A percentile compares a stretch with the other conserved stretches of the same genome.
Conservation (phyloP, 2,113 vertebrate species). For the Pteropus alecto region DNA sequence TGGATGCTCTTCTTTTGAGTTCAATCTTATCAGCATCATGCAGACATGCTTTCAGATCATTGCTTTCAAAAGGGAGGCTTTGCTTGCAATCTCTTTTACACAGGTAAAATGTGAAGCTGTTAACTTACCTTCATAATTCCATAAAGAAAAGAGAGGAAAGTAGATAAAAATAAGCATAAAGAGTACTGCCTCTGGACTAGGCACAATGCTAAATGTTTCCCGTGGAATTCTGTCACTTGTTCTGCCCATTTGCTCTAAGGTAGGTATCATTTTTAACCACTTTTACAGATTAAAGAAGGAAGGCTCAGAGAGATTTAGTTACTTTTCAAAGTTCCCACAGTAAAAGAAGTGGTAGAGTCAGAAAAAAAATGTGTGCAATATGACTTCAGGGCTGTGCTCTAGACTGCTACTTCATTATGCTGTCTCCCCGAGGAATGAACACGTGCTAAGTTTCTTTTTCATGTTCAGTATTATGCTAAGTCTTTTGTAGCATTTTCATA, state of each 20-base stretch:
- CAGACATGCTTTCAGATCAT: conserved; percentile 33
- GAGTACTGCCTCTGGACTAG: background rate
- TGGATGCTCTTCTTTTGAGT: conserved; percentile 69
- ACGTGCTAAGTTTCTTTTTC: background rate
- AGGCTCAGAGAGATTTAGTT: background rate
- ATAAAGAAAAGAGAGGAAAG: background rate
- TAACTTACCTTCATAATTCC: background rate
- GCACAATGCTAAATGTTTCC: background rate
- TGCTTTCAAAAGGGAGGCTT: background rate
- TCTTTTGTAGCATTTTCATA: background rate
- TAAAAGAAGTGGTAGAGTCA: background rate
- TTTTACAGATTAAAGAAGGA: background rate
- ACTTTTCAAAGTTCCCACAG: background rate
- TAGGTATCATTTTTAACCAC: background rate
- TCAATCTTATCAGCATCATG: conserved; percentile 65
- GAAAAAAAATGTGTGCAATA: background rate
- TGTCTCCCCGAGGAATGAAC: background rate
- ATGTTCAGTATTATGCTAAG: background rate
- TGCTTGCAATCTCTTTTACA: background rate
- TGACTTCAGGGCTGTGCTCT: background rate
- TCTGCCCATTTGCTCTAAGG: background rate
- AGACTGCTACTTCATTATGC: background rate
- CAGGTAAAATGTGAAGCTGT: background rate
- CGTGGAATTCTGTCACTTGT: background rate
- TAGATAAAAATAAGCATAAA: background rate